A percentile compares a stretch with the other conserved stretches of the same genome.
These are phyloP conservation scores for Drosophila atripex DNA, from an alignment of 2,888 invertebrate species.

Conservation along the genomic window DNA sequence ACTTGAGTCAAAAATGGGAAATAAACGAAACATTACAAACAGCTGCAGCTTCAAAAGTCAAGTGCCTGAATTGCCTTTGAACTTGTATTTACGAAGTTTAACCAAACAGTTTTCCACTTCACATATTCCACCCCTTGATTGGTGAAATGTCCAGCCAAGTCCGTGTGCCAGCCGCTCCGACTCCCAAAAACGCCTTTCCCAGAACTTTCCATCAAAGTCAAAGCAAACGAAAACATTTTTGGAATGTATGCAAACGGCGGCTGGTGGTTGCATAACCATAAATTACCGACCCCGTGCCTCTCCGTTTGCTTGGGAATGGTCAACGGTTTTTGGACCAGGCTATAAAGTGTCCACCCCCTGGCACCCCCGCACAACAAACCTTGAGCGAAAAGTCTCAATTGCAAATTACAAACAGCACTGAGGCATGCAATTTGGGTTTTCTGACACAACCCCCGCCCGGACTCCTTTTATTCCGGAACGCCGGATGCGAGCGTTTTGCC, in stretches of 20 bases:
- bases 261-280: conserved; percentile 50
- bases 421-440: conserved; percentile 68
- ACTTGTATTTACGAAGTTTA: conserved; percentile 5
- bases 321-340: conserved; percentile 44
- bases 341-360: conserved; percentile 16
- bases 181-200: background rate
- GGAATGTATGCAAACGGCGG: conserved; percentile 73
- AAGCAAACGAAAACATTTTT: conserved; percentile 67
- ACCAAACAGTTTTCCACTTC: conserved; percentile 33
- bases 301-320: conserved; percentile 25
- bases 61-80: conserved; percentile 19
- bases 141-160: background rate
- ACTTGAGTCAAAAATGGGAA: background rate
- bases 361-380: conserved; percentile 17
- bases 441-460: conserved; percentile 21
- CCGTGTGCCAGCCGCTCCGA: background rate
- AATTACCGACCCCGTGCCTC: conserved; percentile 38
- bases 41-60: conserved; percentile 27
- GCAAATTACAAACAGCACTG: conserved; percentile 76
- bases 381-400: conserved; percentile 69
- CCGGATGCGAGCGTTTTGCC: conserved; percentile 2
- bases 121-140: conserved; percentile 28
- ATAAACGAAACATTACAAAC: conserved; percentile 1
- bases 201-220: conserved; percentile 59
- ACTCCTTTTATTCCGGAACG: background rate